These are phyloP conservation scores for Eueides isabella DNA, from an alignment of 1,140 invertebrate genomes.

Conservation along the genomic window DNA sequence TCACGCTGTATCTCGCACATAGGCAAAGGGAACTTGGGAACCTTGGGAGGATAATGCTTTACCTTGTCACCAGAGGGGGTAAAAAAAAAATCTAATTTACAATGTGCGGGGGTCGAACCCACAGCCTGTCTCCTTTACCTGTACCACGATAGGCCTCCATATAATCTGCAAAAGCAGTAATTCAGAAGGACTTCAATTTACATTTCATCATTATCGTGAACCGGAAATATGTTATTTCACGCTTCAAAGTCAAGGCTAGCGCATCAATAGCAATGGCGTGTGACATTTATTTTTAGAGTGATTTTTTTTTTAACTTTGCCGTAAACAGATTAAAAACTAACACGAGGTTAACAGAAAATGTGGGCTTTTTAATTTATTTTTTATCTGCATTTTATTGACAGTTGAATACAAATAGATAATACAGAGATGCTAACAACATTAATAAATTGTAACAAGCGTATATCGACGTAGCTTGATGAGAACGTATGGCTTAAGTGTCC, in stretches of 20 bases:
- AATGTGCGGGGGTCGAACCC: no score
- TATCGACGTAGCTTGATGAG: no score
- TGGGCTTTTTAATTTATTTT: background rate
- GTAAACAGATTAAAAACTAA: slow-evolving; percentile 2
- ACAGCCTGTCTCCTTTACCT: no score
- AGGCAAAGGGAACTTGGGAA: no score
- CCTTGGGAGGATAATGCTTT: no score
- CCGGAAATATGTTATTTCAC: slow-evolving; percentile 24
- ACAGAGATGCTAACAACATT: no score
- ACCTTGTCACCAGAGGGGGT: no score
- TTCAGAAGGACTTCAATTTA: background rate
- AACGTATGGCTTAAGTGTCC: no score
- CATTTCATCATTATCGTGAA: slow-evolving; percentile 12
- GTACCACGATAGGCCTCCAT: no score
- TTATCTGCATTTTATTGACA: background rate
- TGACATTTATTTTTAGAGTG: slow-evolving; percentile 13
- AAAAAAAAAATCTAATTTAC: no score
- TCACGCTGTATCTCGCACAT: no score
- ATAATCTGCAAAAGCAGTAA: background rate
- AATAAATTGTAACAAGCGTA: no score
- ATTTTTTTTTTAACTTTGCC: background rate
- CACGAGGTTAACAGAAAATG: background rate
- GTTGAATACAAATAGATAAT: background rate
- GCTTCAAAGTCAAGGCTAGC: slow-evolving; percentile 21
- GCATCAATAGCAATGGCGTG: slow-evolving; percentile 22